These are phyloP conservation scores for Athene cunicularia DNA, from an alignment of 2,113 vertebrate species.

Conservation along the genomic window DNA sequence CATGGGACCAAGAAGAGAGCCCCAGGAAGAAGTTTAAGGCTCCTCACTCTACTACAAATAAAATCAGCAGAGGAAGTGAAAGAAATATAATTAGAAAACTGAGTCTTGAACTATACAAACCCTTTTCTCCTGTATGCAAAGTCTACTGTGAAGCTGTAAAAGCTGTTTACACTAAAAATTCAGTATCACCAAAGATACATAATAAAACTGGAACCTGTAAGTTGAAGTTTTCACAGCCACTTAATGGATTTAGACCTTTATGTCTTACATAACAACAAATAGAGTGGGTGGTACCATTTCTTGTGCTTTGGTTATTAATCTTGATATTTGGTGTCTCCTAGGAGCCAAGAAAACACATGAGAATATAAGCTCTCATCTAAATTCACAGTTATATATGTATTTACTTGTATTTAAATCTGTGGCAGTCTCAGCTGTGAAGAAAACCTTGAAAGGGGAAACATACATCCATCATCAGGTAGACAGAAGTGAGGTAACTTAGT, in stretches of 20 bases:
- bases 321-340: background rate
- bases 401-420: background rate
- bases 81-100: slow-evolving; percentile 9
- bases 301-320: background rate
- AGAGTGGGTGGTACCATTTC: background rate
- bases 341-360: background rate
- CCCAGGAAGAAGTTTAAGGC: background rate
- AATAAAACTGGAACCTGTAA: background rate
- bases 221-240: background rate
- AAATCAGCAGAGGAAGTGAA: slow-evolving; percentile 18
- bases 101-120: background rate
- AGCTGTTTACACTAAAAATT: background rate
- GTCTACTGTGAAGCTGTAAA: background rate
- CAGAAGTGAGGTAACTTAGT: background rate
- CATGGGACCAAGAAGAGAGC: background rate
- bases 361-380: background rate
- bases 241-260: background rate
- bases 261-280: background rate
- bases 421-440: background rate
- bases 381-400: background rate
- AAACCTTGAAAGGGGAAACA: background rate
- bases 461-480: background rate
- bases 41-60: background rate
- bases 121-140: background rate
- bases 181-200: background rate